phyloP scores from a whole-genome alignment of 1,140 invertebrate species.

The Geopemphigus sp. region DNA sequence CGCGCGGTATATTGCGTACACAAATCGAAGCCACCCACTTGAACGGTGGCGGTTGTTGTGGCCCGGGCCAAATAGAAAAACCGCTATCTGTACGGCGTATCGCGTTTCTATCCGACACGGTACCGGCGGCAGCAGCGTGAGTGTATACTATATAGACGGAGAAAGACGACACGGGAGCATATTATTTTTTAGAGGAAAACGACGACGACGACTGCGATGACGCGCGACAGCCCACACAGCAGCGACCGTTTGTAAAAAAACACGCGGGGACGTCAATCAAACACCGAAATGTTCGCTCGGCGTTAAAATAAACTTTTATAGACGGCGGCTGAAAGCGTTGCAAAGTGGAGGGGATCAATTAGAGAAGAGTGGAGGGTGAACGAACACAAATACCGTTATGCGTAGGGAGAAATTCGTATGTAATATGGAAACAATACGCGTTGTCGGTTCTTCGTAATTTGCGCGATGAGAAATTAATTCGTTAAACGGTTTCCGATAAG shows the following conservation, averaged over 20 bases:
- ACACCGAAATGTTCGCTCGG: background rate
- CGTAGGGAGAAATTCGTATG: no score
- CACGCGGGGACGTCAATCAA: slow-evolving; percentile 44
- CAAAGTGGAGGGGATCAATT: no score
- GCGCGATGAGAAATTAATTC: no score
- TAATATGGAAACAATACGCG: no score
- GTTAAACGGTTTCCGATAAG: no score
- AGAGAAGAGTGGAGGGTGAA: no score
- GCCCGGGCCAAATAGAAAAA: background rate
- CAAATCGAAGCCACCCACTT: background rate
- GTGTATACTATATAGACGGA: background rate
- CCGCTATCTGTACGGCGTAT: background rate
- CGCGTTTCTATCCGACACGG: background rate
- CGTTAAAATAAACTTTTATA: slow-evolving; percentile 2
- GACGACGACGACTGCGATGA: background rate
- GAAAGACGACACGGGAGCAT: background rate
- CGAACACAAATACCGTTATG: no score
- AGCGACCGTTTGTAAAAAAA: slow-evolving; percentile 25
- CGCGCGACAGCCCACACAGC: no score
- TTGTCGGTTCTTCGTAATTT: no score
- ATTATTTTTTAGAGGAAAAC: slow-evolving; percentile 18
- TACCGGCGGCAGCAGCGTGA: no score
- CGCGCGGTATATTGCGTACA: background rate
- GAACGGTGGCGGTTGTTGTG: background rate
- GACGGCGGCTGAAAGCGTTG: no score